Percentiles rank a stretch among this genome's conserved stretches.
phyloP scores from a whole-genome alignment of 92 coral and sea anemone species.

The Bergia sp. region DNA sequence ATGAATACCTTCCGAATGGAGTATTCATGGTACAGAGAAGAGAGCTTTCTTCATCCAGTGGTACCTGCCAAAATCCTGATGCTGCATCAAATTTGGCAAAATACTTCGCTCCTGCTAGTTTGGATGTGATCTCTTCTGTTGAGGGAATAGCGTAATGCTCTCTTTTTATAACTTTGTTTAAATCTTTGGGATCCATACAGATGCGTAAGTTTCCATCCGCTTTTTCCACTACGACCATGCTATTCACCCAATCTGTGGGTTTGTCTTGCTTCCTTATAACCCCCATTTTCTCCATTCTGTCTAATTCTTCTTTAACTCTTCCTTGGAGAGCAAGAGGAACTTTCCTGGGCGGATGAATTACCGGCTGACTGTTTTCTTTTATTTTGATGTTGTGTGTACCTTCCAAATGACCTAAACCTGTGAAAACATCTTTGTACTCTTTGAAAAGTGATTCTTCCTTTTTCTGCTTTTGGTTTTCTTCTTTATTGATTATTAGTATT shows the following conservation, averaged over 20 bases:
- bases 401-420: constrained; percentile 50
- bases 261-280: background rate
- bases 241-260: background rate
- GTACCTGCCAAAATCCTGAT: background rate
- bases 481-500: constrained; percentile 32
- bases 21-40: background rate
- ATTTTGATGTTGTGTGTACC: constrained; percentile 53
- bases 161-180: background rate
- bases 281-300: constrained; percentile 48
- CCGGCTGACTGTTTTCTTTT: constrained; percentile 33
- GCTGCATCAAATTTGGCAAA: background rate
- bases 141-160: background rate
- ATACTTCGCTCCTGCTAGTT: no score
- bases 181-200: background rate
- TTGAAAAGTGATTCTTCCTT: background rate
- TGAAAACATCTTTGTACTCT: constrained; percentile 47
- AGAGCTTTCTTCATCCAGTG: background rate
- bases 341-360: constrained; percentile 28
- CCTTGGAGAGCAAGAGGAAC: constrained; percentile 47
- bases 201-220: background rate
- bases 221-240: background rate
- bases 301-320: constrained; percentile 19
- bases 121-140: background rate
- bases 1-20: background rate
- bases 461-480: background rate